A percentile compares a stretch with the other conserved stretches of the same genome.
Conservation (phyloP, 2,888 invertebrate species). For the Anorthoa munda region DNA sequence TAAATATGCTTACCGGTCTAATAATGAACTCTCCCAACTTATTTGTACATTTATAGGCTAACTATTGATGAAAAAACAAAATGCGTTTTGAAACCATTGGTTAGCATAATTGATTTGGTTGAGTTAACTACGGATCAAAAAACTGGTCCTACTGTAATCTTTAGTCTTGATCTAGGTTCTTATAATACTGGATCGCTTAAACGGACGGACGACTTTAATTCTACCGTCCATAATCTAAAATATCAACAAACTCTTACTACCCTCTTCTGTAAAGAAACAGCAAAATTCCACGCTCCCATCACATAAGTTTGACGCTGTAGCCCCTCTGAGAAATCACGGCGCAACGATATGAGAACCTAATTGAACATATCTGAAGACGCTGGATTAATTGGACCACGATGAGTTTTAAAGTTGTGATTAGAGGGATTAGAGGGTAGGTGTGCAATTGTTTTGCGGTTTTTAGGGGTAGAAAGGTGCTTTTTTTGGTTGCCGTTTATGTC, state of each 20-base stretch:
- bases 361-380: constrained; percentile 63
- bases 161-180: not conserved
- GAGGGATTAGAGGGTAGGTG: constrained; percentile 4
- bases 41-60: too few relatives aligned
- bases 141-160: too few relatives aligned
- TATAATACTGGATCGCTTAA: not conserved
- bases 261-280: not conserved
- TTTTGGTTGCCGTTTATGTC: too few relatives aligned
- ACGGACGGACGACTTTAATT: not conserved
- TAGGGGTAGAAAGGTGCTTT: not conserved
- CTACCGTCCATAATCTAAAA: not conserved
- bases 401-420: constrained; percentile 57
- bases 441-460: constrained; percentile 1
- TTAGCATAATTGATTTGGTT: too few relatives aligned
- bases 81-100: too few relatives aligned
- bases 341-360: constrained; percentile 60
- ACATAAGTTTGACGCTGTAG: constrained; percentile 42
- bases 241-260: not conserved
- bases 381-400: constrained; percentile 65
- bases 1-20: too few relatives aligned
- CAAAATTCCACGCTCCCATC: constrained; percentile 9
- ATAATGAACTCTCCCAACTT: too few relatives aligned
- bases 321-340: constrained; percentile 69
- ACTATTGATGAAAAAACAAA: too few relatives aligned
- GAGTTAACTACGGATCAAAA: too few relatives aligned